A percentile compares a stretch with the other conserved stretches of the same genome.
phyloP scores from a whole-genome alignment of 2,888 invertebrate species.

The Aleiodes alternator region DNA sequence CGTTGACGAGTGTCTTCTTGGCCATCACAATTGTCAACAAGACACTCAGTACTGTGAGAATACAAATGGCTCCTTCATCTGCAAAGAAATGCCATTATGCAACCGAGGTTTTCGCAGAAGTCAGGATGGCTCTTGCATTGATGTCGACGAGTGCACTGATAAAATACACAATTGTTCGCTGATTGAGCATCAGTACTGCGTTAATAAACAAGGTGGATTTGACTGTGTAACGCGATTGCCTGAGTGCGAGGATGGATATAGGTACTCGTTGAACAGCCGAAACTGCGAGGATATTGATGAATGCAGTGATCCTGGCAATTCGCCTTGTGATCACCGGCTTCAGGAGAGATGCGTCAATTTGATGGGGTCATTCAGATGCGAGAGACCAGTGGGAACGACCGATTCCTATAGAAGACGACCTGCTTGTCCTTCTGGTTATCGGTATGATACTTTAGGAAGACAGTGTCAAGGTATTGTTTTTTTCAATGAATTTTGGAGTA shows the following conservation, averaged over 20 bases:
- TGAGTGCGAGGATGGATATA: slow-evolving; percentile 65
- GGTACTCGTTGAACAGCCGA: slow-evolving; percentile 62
- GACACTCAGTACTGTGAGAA: slow-evolving; percentile 63
- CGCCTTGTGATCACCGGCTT: slow-evolving; percentile 68
- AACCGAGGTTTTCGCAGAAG: slow-evolving; percentile 61
- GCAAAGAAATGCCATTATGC: slow-evolving; percentile 63
- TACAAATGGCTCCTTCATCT: slow-evolving; percentile 66
- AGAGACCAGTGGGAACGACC: slow-evolving; percentile 55
- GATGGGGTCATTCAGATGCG: slow-evolving; percentile 76
- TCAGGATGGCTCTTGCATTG: slow-evolving; percentile 79
- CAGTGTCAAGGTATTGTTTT: slow-evolving; percentile 64
- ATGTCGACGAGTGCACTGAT: slow-evolving; percentile 83
- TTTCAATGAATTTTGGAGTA: background rate
- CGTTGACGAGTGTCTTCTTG: slow-evolving; percentile 80
- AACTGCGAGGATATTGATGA: slow-evolving; percentile 78
- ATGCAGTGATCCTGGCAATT: slow-evolving; percentile 70
- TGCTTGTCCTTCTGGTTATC: slow-evolving; percentile 70
- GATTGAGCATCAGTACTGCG: slow-evolving; percentile 71
- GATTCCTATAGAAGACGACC: slow-evolving; percentile 59
- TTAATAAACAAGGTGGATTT: slow-evolving; percentile 76
- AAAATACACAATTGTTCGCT: slow-evolving; percentile 71
- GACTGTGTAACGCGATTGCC: slow-evolving; percentile 72
- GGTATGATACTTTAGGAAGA: slow-evolving; percentile 67
- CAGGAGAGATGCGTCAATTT: slow-evolving; percentile 78
- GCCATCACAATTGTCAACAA: slow-evolving; percentile 73